Evolutionary conservation across 2,797 vertebrate species (phyloP).

Genomic region (Cynopterus sphinx): DNA sequence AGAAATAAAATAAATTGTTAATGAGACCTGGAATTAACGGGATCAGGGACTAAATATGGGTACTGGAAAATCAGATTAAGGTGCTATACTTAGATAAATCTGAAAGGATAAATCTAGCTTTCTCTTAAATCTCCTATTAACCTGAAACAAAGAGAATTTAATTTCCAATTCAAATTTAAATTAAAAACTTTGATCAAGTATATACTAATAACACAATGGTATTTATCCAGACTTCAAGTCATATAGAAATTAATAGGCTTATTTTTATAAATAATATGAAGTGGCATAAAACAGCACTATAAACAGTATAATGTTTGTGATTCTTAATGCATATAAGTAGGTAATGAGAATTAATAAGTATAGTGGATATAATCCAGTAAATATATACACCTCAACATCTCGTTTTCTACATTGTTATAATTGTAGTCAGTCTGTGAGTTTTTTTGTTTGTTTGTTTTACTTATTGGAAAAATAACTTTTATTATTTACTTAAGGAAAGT

Average conservation of each 20-base stretch:
- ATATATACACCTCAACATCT: neutral
- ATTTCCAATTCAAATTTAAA: slow-evolving; percentile 63
- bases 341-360: slow-evolving; percentile 29
- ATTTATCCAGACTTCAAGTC: neutral
- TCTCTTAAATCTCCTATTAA: slow-evolving; percentile 76
- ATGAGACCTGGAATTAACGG: slow-evolving; percentile 50
- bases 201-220: neutral
- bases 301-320: neutral
- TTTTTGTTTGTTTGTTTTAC: neutral
- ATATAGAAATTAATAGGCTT: neutral
- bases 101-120: slow-evolving; percentile 70
- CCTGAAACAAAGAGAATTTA: slow-evolving; percentile 73
- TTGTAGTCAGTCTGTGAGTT: neutral
- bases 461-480: neutral
- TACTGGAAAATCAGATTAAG: slow-evolving; percentile 74
- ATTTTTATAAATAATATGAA: slow-evolving; percentile 43
- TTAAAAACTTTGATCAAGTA: slow-evolving; percentile 32
- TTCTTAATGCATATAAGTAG: slow-evolving; percentile 32
- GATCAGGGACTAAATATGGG: slow-evolving; percentile 50
- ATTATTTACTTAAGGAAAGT: neutral
- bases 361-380: neutral
- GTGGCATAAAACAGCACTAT: neutral
- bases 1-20: slow-evolving; percentile 36
- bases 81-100: slow-evolving; percentile 73
- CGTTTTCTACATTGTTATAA: neutral